Evolutionary conservation across 2,888 invertebrate species (phyloP).

Genomic region (Perdita meconis): DNA sequence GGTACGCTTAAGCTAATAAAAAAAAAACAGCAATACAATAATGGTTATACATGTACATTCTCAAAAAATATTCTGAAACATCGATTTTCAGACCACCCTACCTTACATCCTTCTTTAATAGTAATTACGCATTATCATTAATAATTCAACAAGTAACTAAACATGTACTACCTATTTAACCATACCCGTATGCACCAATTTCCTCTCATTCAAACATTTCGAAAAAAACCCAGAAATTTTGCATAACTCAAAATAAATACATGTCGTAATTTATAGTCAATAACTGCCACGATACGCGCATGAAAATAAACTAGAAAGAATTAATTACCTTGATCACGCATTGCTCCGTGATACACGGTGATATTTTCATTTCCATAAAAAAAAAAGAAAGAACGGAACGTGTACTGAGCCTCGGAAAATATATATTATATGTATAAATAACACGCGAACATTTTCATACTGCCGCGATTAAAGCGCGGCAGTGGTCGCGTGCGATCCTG

Average conservation of each 20-base stretch:
- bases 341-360: not conserved
- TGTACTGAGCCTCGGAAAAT: not conserved
- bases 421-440: slow-evolving; percentile 3
- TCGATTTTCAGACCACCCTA: too few species aligned
- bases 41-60: too few species aligned
- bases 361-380: not conserved
- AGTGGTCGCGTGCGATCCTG: slow-evolving; percentile 17
- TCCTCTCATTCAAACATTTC: too few species aligned
- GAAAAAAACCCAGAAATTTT: too few species aligned
- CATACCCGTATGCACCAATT: too few species aligned
- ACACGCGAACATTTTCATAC: not conserved
- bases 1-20: too few species aligned
- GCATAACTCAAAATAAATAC: not conserved
- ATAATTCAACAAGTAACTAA: too few species aligned
- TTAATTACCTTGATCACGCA: slow-evolving; percentile 5
- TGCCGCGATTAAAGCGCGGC: slow-evolving; percentile 4
- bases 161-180: too few species aligned
- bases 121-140: too few species aligned
- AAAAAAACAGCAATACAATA: too few species aligned
- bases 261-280: not conserved
- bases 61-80: too few species aligned
- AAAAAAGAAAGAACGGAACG: not conserved
- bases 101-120: too few species aligned
- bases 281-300: not conserved
- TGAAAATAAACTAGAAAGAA: not conserved